A percentile compares a stretch with the other conserved stretches of the same genome.
These are phyloP conservation scores for Galagoides demidoff DNA, from an alignment of 2,797 vertebrate genomes.

Conservation along the genomic window DNA sequence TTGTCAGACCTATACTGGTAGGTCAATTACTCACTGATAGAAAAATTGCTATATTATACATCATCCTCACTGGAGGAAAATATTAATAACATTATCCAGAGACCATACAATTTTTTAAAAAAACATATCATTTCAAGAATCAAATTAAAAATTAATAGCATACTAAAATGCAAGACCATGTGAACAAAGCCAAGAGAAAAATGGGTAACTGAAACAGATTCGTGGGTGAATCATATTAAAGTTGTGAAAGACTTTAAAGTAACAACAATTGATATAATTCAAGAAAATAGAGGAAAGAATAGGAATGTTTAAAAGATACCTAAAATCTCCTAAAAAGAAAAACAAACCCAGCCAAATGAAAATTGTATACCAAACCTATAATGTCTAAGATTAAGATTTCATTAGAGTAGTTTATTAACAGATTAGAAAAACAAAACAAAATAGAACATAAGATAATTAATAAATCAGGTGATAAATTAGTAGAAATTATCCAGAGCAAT, in stretches of 20 bases:
- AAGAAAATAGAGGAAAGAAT: slow-evolving; percentile 10
- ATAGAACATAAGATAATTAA: background rate
- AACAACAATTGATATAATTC: background rate
- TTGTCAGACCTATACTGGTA: background rate
- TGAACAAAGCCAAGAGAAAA: slow-evolving; percentile 33
- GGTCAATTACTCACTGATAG: background rate
- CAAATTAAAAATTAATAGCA: slow-evolving; percentile 21
- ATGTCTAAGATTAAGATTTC: background rate
- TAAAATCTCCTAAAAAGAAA: background rate
- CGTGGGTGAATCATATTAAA: background rate
- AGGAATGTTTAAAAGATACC: background rate
- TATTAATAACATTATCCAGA: background rate
- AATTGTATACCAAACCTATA: background rate
- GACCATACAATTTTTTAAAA: background rate
- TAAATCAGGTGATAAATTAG: background rate
- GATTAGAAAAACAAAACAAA: background rate
- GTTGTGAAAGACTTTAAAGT: background rate
- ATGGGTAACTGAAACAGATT: background rate
- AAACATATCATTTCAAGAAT: background rate
- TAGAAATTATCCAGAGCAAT: background rate
- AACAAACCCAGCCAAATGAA: background rate
- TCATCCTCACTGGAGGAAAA: background rate
- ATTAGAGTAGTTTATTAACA: background rate
- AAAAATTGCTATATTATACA: background rate
- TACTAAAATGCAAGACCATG: background rate